phyloP scores from a whole-genome alignment of 2,888 invertebrate genomes.

The Caenorhabditis macrosperma region DNA sequence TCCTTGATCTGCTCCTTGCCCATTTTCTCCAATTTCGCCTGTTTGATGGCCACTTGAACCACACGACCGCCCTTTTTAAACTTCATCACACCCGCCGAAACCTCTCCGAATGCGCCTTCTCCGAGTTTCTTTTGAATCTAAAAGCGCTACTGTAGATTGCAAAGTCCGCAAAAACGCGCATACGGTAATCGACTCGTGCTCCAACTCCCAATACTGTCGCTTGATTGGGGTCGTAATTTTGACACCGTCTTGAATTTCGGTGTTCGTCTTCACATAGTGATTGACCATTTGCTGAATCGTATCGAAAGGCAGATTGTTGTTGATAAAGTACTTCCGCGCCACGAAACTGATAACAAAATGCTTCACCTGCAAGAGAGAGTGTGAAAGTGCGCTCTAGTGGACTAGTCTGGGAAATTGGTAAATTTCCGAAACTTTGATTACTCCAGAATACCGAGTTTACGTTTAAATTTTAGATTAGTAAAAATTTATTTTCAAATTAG shows the following conservation, averaged over 20 bases:
- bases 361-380: constrained; percentile 56
- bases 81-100: constrained; percentile 40
- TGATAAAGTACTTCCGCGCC: constrained; percentile 49
- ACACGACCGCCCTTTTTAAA: constrained; percentile 2
- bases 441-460: too few species aligned
- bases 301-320: constrained; percentile 39
- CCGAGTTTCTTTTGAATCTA: constrained; percentile 68
- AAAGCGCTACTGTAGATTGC: too few species aligned
- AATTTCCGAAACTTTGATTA: too few species aligned
- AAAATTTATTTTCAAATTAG: background rate
- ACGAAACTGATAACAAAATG: constrained; percentile 56
- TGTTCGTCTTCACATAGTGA: constrained; percentile 38
- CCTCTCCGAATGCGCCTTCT: constrained; percentile 76
- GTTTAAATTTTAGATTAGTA: too few species aligned
- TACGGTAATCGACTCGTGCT: constrained; percentile 63
- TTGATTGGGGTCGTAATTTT: constrained; percentile 50
- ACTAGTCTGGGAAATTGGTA: too few species aligned
- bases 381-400: background rate
- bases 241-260: constrained; percentile 27
- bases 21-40: constrained; percentile 66
- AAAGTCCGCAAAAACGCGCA: too few species aligned
- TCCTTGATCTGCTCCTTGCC: constrained; percentile 72
- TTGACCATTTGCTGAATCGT: constrained; percentile 45
- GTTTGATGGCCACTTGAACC: constrained; percentile 51
- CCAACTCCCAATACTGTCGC: constrained; percentile 70